Evolutionary conservation across 2,888 invertebrate genomes (phyloP).

Genomic region (Atethmia centrago): DNA sequence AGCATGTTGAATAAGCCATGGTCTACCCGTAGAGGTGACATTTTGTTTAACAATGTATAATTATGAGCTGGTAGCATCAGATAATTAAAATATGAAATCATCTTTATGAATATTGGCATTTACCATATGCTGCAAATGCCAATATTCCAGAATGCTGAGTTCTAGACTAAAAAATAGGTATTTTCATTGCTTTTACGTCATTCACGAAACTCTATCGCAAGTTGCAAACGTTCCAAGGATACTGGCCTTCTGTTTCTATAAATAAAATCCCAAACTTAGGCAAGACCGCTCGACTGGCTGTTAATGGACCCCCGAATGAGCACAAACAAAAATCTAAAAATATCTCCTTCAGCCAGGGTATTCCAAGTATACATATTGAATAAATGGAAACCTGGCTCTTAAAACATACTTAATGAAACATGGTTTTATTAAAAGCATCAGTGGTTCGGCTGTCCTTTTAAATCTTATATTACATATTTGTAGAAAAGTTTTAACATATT

Average conservation of each 20-base stretch:
- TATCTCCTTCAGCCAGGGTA: background rate
- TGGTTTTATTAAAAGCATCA: background rate
- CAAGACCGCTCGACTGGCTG: background rate
- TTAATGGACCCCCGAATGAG: constrained; percentile 25
- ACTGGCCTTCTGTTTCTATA: background rate
- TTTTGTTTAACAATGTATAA: too few species aligned
- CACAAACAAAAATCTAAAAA: constrained; percentile 21
- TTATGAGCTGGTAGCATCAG: background rate
- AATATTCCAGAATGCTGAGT: background rate
- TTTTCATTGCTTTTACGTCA: background rate
- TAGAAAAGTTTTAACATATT: background rate
- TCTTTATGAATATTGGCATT: too few species aligned
- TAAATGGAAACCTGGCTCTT: background rate
- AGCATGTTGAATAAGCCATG: background rate
- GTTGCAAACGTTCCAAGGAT: constrained; percentile 11
- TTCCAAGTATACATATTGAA: constrained; percentile 1
- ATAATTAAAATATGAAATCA: background rate
- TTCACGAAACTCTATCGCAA: background rate
- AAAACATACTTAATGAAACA: constrained; percentile 18
- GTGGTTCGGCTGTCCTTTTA: background rate
- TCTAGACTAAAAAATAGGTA: background rate
- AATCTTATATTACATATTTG: background rate
- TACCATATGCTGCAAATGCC: background rate
- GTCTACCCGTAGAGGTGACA: background rate
- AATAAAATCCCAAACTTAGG: constrained; percentile 4